These are phyloP conservation scores for Choristoneura rosaceana DNA, from an alignment of 2,888 invertebrate species.

Conservation along the genomic window DNA sequence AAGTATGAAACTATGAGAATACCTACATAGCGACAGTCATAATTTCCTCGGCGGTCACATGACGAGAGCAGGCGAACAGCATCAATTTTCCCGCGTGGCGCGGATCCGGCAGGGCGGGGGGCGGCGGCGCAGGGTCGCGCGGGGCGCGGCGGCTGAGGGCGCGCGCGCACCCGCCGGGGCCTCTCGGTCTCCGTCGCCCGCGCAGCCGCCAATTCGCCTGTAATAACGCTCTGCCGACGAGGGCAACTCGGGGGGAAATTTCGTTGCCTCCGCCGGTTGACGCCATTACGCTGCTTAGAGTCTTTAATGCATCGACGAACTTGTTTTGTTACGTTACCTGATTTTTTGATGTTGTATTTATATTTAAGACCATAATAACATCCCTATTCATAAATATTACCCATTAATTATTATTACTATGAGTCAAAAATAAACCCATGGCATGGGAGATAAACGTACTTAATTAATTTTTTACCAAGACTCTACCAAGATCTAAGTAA, in stretches of 20 bases:
- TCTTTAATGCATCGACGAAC: not conserved
- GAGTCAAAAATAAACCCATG: no score
- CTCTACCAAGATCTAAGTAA: no score
- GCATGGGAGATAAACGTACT: no score
- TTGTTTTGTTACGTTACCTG: not conserved
- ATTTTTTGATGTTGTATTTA: not conserved
- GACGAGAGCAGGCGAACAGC: slow-evolving; percentile 45
- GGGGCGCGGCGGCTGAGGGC: slow-evolving; percentile 40
- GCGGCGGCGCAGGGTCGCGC: not conserved
- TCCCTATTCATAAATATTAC: no score
- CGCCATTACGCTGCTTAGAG: slow-evolving; percentile 14
- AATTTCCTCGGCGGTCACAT: slow-evolving; percentile 58
- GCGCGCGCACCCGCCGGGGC: slow-evolving; percentile 45
- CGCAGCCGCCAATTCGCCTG: slow-evolving; percentile 35
- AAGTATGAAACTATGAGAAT: slow-evolving; percentile 4
- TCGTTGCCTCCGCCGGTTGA: slow-evolving; percentile 25
- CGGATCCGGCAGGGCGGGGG: slow-evolving; percentile 2
- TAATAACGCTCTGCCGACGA: slow-evolving; percentile 32
- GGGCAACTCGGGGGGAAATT: slow-evolving; percentile 35
- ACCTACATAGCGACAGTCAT: slow-evolving; percentile 23
- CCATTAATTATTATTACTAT: no score
- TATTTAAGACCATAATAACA: no score
- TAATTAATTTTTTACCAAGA: no score
- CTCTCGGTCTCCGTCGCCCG: slow-evolving; percentile 41
- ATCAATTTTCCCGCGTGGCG: slow-evolving; percentile 19